Evolutionary conservation across 2,797 vertebrate species (phyloP).

Genomic region (Mormyrops attenuatus): DNA sequence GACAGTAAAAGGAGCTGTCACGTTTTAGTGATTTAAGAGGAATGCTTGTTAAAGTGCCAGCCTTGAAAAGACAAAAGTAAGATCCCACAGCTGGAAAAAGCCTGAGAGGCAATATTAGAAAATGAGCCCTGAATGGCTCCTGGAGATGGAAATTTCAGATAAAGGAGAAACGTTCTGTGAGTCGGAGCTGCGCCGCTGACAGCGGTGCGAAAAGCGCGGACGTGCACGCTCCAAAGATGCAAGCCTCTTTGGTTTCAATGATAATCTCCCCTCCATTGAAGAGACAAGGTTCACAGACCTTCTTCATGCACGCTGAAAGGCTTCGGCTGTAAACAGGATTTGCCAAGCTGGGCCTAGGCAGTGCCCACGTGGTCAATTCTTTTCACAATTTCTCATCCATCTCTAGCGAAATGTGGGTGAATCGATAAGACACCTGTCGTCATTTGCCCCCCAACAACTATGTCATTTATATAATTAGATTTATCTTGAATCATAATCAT

Average conservation of each 20-base stretch:
- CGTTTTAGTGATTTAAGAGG: not conserved
- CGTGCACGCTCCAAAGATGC: not conserved
- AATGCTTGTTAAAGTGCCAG: not conserved
- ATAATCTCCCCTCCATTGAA: not conserved
- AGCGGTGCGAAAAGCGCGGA: not conserved
- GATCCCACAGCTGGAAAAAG: not conserved
- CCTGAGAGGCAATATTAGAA: not conserved
- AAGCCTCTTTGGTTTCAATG: not conserved
- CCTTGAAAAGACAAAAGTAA: not conserved
- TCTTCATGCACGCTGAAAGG: not conserved
- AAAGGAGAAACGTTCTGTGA: not conserved
- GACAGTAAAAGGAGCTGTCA: not conserved
- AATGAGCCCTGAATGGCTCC: not conserved
- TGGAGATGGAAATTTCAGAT: not conserved
- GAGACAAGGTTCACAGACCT: not conserved
- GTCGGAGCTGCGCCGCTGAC: not conserved
- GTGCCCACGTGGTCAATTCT: not conserved
- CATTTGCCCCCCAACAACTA: not conserved
- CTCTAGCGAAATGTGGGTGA: not conserved
- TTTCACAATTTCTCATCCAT: not conserved
- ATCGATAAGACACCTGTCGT: not conserved
- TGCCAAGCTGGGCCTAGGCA: not conserved
- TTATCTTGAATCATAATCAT: not conserved
- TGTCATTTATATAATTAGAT: not conserved
- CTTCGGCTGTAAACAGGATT: conserved; percentile 7